Evolutionary conservation across 2,888 invertebrate species (phyloP), one percentile per base, ranked within the genome.

Genomic region (Cantharis rufa): DNA sequence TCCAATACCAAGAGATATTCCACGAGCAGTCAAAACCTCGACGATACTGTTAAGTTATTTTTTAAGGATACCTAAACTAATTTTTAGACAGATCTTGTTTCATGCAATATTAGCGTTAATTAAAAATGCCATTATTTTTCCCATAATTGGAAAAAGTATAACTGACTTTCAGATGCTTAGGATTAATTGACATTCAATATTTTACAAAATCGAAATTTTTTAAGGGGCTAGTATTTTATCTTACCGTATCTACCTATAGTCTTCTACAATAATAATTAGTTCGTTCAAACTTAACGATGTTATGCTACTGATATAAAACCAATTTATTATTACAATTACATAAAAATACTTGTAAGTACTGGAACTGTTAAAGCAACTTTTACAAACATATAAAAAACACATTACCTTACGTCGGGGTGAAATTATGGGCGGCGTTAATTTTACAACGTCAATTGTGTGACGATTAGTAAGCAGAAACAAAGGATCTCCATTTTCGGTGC

Each of bases 371-470:
- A n/a, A 48, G 48, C 48, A 48, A 48, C n/a, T 48, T 32, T 48
- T 48, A 48, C 48, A 7, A 48, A 48, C 48, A 48, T 48, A 48
- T 48, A 48, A 48, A 48, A 48, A 64, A 27, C 61, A 61, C 66
- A 71, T 86, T 88, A 88, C 88, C 88, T 88, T 88, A 81, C 85
- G 85, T 77, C 84, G 80, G 28, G 87, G 86, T 79, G 88, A 86
- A 83, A 84, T 84, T 70, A 84, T 81, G n/a, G 89, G 89, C 71
- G 89, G 89, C 77, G 88, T 87, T 77, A 89, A 84, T 82, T 88
- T 88, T 80, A 89, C 89, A 79, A 89, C 85, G 84, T 89, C 89
- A 77, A 89, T 86, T 70, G 86, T 85, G 82, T 88, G 86, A 77
- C 86, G 86, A 82, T 88, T 87, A 81, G 88, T 88, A 75, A 89